Evolutionary conservation across 2,113 vertebrate genomes (phyloP).

Genomic region (Brachyhypopomus gauderio): DNA sequence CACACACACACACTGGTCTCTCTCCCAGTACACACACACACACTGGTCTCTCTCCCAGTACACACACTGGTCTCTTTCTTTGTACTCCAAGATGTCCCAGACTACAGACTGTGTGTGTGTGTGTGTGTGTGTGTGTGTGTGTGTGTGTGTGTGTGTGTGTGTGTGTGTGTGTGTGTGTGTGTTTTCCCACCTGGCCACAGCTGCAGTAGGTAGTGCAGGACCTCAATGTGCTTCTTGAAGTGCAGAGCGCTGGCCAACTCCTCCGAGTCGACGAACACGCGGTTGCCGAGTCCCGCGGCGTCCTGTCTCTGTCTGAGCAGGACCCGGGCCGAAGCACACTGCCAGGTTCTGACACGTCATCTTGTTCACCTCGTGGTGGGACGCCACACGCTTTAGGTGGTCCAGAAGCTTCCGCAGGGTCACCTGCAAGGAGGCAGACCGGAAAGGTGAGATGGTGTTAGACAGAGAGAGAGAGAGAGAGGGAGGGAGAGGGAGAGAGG

Average conservation of each 20-base stretch:
- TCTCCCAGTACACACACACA: too few species aligned
- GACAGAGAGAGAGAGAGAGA: not conserved
- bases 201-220: slow-evolving; percentile 96
- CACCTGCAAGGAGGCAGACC: slow-evolving; percentile 71
- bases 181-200: slow-evolving; percentile 91
- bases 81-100: too few species aligned
- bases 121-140: not conserved
- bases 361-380: slow-evolving; percentile 92
- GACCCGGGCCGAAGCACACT: slow-evolving; percentile 96
- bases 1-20: too few species aligned
- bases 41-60: too few species aligned
- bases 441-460: not conserved
- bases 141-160: not conserved
- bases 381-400: slow-evolving; percentile 95
- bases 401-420: slow-evolving; percentile 90
- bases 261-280: slow-evolving; percentile 94
- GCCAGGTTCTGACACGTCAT: slow-evolving; percentile 99
- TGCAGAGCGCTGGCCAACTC: slow-evolving; percentile 95
- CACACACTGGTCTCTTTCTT: not conserved
- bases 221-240: slow-evolving; percentile 99
- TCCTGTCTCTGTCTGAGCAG: slow-evolving; percentile 94
- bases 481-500: too few species aligned
- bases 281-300: slow-evolving; percentile 86
- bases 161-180: not conserved
- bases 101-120: too few species aligned